These are phyloP conservation scores for Alitta virens DNA, from an alignment of 2,888 invertebrate species.

Conservation along the genomic window DNA sequence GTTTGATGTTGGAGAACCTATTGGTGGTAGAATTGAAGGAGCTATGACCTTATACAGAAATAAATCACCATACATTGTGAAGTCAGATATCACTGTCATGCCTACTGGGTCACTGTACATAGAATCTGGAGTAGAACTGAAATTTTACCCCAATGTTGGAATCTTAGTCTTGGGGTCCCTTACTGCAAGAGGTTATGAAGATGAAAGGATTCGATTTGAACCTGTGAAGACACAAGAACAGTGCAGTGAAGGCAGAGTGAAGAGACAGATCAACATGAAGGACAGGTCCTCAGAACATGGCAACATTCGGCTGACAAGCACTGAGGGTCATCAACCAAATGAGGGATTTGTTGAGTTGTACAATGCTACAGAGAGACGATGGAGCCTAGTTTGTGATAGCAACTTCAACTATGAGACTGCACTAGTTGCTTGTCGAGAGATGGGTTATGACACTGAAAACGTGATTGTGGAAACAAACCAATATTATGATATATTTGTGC, in stretches of 20 bases:
- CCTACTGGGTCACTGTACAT: slow-evolving; percentile 84
- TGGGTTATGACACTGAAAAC: slow-evolving; percentile 86
- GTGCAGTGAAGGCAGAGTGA: neutral
- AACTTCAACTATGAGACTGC: slow-evolving; percentile 95
- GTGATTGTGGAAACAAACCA: slow-evolving; percentile 74
- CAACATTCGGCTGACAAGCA: slow-evolving; percentile 70
- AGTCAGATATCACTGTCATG: slow-evolving; percentile 94
- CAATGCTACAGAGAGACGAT: slow-evolving; percentile 90
- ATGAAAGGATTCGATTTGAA: slow-evolving; percentile 22
- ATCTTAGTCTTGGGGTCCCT: slow-evolving; percentile 90
- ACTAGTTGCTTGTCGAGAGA: slow-evolving; percentile 90
- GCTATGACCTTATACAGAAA: slow-evolving; percentile 36
- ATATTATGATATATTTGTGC: slow-evolving; percentile 51
- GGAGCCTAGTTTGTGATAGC: slow-evolving; percentile 94
- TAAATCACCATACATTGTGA: slow-evolving; percentile 59
- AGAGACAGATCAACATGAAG: neutral
- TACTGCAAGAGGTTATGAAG: slow-evolving; percentile 70
- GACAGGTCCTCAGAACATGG: neutral
- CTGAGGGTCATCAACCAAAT: slow-evolving; percentile 64
- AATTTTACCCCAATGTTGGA: slow-evolving; percentile 94
- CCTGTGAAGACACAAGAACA: slow-evolving; percentile 11
- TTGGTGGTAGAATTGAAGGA: slow-evolving; percentile 66
- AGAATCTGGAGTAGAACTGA: slow-evolving; percentile 82
- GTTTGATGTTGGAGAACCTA: slow-evolving; percentile 36
- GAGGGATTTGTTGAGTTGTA: slow-evolving; percentile 92